phyloP scores from a whole-genome alignment of 2,113 vertebrate species.

The Phalacrocorax pelagicus region DNA sequence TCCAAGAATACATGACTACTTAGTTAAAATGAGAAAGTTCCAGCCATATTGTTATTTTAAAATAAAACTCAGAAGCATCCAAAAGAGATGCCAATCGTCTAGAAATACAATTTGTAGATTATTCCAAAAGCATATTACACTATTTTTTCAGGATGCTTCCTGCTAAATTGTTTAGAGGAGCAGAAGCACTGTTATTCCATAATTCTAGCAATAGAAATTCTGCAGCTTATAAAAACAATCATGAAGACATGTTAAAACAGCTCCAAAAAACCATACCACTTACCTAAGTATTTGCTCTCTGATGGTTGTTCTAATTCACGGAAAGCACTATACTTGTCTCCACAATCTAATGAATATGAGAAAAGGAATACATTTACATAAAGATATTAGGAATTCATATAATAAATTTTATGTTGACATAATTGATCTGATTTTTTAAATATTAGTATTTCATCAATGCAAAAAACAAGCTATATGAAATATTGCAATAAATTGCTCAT shows the following conservation, averaged over 20 bases:
- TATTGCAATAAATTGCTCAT: background rate
- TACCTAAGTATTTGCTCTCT: constrained; percentile 89
- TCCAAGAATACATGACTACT: background rate
- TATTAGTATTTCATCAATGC: background rate
- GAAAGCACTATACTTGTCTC: constrained; percentile 97
- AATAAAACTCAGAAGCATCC: background rate
- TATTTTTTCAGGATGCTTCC: background rate
- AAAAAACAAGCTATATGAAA: background rate
- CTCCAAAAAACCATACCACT: constrained; percentile 45
- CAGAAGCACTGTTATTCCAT: background rate
- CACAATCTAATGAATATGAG: constrained; percentile 73
- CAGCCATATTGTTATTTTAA: background rate
- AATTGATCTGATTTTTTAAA: background rate
- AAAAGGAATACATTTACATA: constrained; percentile 36
- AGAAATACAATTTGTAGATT: background rate
- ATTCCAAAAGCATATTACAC: background rate
- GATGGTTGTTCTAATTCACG: constrained; percentile 86
- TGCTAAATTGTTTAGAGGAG: background rate
- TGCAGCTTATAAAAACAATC: background rate
- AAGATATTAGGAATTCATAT: background rate
- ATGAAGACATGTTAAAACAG: background rate
- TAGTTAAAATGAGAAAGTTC: background rate
- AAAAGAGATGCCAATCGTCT: background rate
- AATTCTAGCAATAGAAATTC: background rate
- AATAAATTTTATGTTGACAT: background rate